Base-by-base conservation (phyloP, 2,888 invertebrate genomes). In the Plebejus anna region DNA sequence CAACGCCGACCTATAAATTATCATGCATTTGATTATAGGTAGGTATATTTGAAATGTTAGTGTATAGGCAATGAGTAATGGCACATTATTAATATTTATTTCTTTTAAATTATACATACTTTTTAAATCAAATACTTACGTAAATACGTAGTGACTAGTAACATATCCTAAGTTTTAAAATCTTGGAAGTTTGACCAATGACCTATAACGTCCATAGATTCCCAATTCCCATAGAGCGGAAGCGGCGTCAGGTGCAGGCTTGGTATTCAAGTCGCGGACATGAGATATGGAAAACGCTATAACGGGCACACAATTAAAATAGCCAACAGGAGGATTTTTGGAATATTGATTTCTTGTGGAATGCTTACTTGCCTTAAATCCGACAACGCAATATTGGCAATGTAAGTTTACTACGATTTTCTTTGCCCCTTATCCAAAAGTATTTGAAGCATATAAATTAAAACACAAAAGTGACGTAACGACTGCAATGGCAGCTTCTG, bases 201-300 rank as follows among this genome's bases (percentile, higher is more conserved):
- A 55, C 13, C 51, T 59, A 22, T n/a, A n/a, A 75, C 75, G 71
- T 71, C 76, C 77, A 77, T 76, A 77, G 78, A 38, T 77, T 66
- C 66, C 66, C 66, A 66, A 38, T 75, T 66, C 66, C 66, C 66
- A 11, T 13, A 76, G 61, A 79, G 76, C 90, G 91, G 91, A 91
- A 89, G 87, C 88, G 82, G 84, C 88, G 84, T 90, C 90, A 91
- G 88, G 87, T 88, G 88, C 84, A 81, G 79, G 79, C 79, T 90
- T 86, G 81, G 86, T 90, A 91, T 91, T 84, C 89, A 80, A 75
- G 79, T 22, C 75, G 22, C 28, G 32, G 28, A 13, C 28, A 66
- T 66, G 66, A 66, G 66, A 32, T 66, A 66, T 66, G 32, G 66
- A 66, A 66, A 66, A 66, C 66, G 66, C 66, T 36, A 32, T 66